Evolutionary conservation across 2,797 vertebrate genomes (phyloP).

Genomic region (Xerus rutilus): DNA sequence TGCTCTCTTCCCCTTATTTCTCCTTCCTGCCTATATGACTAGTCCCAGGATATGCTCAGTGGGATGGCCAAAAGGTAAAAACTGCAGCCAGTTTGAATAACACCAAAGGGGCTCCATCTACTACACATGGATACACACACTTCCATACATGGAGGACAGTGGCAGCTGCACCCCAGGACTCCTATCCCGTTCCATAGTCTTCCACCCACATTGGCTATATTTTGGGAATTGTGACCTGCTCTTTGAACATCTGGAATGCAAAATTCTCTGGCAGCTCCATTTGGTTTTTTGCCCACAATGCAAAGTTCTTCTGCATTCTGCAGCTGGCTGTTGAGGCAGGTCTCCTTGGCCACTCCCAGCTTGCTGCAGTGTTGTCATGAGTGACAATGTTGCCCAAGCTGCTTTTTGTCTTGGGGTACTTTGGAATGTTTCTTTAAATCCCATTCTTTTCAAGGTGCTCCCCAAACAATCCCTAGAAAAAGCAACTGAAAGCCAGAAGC

Average conservation of each 20-base stretch:
- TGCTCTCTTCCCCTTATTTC: too few species aligned
- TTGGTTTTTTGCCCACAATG: background rate
- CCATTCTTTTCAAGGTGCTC: background rate
- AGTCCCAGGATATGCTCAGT: too few species aligned
- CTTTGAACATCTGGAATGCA: background rate
- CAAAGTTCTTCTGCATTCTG: background rate
- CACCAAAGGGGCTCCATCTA: too few species aligned
- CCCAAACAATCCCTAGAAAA: background rate
- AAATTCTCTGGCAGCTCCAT: background rate
- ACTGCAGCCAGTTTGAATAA: background rate
- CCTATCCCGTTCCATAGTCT: background rate
- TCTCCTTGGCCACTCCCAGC: background rate
- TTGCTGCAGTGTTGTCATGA: background rate
- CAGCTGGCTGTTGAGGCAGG: background rate
- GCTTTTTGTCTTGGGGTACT: background rate
- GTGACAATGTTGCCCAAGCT: background rate
- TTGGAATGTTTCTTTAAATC: background rate
- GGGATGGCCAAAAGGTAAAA: too few species aligned
- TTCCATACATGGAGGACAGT: background rate
- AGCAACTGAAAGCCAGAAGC: background rate
- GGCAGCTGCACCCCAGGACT: background rate
- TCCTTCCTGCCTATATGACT: too few species aligned
- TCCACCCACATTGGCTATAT: background rate
- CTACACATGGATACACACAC: background rate
- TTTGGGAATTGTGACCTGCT: background rate